Evolutionary conservation across 1,140 invertebrate genomes (phyloP).

Genomic region (Listronotus oregonensis): DNA sequence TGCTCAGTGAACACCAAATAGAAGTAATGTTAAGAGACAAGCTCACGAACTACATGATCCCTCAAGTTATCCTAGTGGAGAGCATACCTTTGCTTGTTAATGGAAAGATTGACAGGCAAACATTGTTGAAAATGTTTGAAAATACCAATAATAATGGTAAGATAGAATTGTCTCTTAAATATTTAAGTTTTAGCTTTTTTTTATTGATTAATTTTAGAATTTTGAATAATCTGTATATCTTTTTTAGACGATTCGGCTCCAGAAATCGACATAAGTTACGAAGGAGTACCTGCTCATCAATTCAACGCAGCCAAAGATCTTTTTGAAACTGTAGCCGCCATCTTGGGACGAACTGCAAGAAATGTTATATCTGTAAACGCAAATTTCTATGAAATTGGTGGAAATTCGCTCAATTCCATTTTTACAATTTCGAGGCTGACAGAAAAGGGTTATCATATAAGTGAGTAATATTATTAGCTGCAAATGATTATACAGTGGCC

Average conservation of each 20-base stretch:
- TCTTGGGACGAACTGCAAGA: slow-evolving; percentile 67
- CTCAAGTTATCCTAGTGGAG: slow-evolving; percentile 74
- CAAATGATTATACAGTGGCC: too few relatives aligned
- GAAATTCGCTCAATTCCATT: slow-evolving; percentile 85
- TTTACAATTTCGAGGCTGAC: slow-evolving; percentile 76
- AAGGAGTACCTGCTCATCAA: slow-evolving; percentile 63
- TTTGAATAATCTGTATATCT: too few relatives aligned
- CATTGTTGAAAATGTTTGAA: slow-evolving; percentile 73
- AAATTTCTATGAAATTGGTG: slow-evolving; percentile 84
- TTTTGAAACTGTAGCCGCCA: slow-evolving; percentile 72
- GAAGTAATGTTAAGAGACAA: slow-evolving; percentile 66
- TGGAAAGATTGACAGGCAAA: slow-evolving; percentile 83
- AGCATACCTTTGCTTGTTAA: slow-evolving; percentile 79
- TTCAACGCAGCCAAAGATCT: slow-evolving; percentile 68
- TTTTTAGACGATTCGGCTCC: slow-evolving; percentile 40
- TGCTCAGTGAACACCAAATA: slow-evolving; percentile 65
- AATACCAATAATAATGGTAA: slow-evolving; percentile 68
- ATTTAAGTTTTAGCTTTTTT: too few relatives aligned
- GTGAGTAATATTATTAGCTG: too few relatives aligned
- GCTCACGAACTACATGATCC: slow-evolving; percentile 77
- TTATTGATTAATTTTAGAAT: too few relatives aligned
- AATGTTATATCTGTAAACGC: slow-evolving; percentile 63
- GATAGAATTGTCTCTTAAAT: too few relatives aligned
- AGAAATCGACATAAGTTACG: slow-evolving; percentile 57
- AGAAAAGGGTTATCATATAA: slow-evolving; percentile 78